These are phyloP conservation scores for Rhagonycha fulva DNA, from an alignment of 2,888 invertebrate genomes.

Conservation along the genomic window DNA sequence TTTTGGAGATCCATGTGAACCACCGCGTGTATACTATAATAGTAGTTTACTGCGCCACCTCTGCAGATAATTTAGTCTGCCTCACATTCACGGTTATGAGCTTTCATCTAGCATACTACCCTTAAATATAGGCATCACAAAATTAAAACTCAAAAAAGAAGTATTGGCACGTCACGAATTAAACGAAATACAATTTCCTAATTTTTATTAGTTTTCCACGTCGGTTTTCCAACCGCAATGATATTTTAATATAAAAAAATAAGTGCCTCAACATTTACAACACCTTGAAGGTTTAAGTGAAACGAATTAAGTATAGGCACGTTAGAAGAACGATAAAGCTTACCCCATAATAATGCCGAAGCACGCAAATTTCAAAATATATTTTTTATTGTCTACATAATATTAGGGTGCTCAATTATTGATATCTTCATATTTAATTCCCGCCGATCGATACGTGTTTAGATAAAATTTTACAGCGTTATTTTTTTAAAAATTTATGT, in stretches of 20 bases:
- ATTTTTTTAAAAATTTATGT: background rate
- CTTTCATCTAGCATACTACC: background rate
- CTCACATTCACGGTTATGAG: slow-evolving; percentile 11
- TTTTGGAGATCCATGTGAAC: slow-evolving; percentile 23
- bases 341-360: background rate
- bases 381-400: background rate
- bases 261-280: background rate
- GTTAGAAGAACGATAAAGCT: background rate
- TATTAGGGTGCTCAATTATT: background rate
- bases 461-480: background rate
- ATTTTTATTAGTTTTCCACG: background rate
- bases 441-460: background rate
- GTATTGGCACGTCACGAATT: background rate
- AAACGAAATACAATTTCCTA: background rate
- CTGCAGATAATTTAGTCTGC: slow-evolving; percentile 22
- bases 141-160: background rate
- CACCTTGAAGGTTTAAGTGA: background rate
- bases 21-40: slow-evolving; percentile 20
- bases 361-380: background rate
- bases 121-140: background rate
- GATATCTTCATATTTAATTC: background rate
- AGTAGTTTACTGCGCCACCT: slow-evolving; percentile 21
- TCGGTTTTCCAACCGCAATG: background rate
- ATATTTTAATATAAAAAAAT: background rate
- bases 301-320: slow-evolving; percentile 1